Conservation (phyloP, 2,888 invertebrate genomes). For the Diarsia mendica region DNA sequence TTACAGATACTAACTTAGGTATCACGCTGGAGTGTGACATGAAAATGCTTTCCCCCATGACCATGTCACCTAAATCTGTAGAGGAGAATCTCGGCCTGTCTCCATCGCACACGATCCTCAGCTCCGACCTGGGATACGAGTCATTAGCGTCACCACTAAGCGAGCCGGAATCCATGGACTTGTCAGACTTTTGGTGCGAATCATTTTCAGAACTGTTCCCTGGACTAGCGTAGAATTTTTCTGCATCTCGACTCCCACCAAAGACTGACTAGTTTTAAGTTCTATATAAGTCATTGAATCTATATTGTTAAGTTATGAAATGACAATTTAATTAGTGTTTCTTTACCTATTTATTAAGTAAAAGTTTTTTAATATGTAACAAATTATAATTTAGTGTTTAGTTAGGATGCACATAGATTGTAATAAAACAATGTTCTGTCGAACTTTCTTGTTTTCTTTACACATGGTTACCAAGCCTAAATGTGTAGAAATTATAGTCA, state of each 20-base stretch:
- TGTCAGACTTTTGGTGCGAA: constrained; percentile 93
- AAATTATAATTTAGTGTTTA: constrained; percentile 59
- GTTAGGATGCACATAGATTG: constrained; percentile 81
- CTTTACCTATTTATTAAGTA: constrained; percentile 60
- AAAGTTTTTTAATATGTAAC: constrained; percentile 66
- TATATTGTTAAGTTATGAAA: constrained; percentile 72
- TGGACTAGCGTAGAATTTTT: constrained; percentile 90
- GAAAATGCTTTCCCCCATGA: constrained; percentile 87
- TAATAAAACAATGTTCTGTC: constrained; percentile 76
- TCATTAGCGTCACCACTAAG: constrained; percentile 87
- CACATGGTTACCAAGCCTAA: not conserved
- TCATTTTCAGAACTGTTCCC: constrained; percentile 95
- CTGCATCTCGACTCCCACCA: constrained; percentile 80
- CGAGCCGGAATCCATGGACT: constrained; percentile 85
- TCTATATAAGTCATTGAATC: constrained; percentile 66
- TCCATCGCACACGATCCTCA: constrained; percentile 84
- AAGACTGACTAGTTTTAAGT: constrained; percentile 87
- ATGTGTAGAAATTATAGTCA: not conserved
- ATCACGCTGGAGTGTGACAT: constrained; percentile 82
- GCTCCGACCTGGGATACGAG: constrained; percentile 87
- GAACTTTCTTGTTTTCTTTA: constrained; percentile 56
- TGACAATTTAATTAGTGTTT: constrained; percentile 73
- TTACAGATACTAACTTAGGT: constrained; percentile 76
- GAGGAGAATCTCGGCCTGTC: constrained; percentile 83
- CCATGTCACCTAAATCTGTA: constrained; percentile 79